Conservation (phyloP, 2,888 invertebrate species). For the Anthrax anthrax region DNA sequence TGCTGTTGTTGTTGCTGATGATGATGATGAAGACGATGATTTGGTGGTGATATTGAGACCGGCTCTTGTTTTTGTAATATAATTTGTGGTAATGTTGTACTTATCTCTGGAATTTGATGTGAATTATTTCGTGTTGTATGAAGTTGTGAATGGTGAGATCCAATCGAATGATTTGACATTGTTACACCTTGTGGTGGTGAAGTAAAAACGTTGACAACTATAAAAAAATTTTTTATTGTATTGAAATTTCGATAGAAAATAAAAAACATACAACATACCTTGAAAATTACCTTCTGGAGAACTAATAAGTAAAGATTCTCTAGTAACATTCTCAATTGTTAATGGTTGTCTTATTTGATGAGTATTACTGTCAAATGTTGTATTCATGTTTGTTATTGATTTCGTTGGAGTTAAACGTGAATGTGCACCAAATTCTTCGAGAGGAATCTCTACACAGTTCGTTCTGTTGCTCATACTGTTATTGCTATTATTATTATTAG, state of each 20-base stretch:
- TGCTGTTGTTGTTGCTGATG: constrained; percentile 11
- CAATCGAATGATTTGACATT: neutral
- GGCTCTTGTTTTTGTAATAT: constrained; percentile 15
- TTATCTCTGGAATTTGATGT: constrained; percentile 16
- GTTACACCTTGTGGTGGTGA: constrained; percentile 12
- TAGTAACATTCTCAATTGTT: constrained; percentile 20
- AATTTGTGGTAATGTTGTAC: constrained; percentile 18
- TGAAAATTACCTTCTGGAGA: constrained; percentile 28
- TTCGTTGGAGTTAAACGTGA: neutral
- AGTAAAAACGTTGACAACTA: constrained; percentile 27
- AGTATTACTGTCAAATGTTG: neutral
- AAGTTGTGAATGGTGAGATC: constrained; percentile 7
- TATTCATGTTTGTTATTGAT: neutral
- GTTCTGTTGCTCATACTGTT: neutral
- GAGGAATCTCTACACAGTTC: constrained; percentile 4
- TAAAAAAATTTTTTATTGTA: neutral
- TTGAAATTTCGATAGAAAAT: neutral
- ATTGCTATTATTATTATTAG: neutral
- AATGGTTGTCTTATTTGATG: neutral
- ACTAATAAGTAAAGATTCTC: constrained; percentile 25
- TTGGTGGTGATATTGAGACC: neutral
- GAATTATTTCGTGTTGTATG: neutral
- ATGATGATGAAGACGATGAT: constrained; percentile 1
- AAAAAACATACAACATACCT: constrained; percentile 16
- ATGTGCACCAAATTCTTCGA: neutral